These are phyloP conservation scores for Bos indicus DNA, from an alignment of 2,113 vertebrate species.

Conservation along the genomic window DNA sequence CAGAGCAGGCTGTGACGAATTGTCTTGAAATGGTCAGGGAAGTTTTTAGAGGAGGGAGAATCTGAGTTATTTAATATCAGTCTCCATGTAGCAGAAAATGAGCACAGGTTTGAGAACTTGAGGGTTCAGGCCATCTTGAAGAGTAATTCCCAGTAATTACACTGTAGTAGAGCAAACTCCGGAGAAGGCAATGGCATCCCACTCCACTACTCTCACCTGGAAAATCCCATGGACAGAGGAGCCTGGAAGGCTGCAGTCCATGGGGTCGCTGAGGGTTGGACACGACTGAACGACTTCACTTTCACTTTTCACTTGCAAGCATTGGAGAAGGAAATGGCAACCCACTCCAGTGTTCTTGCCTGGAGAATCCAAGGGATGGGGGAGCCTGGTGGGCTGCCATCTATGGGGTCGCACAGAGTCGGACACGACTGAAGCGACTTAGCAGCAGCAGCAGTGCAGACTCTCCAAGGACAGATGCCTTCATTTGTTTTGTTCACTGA, in stretches of 20 bases:
- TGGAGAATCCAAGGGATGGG: rapidly evolving
- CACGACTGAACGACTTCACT: no score
- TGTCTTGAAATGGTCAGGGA: neutral
- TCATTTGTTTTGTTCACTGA: neutral
- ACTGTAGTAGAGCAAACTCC: neutral
- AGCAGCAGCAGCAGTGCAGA: neutral
- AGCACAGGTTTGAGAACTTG: neutral
- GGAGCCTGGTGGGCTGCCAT: no score
- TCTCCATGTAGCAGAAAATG: neutral
- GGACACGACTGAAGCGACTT: rapidly evolving
- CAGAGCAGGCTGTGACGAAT: neutral
- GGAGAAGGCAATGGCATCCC: no score
- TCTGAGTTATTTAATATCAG: neutral
- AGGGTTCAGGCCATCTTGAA: neutral
- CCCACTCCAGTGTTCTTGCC: no score
- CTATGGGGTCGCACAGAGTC: no score
- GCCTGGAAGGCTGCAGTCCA: rapidly evolving
- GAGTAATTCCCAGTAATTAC: neutral
- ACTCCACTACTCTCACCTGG: no score
- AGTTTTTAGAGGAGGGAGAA: neutral
- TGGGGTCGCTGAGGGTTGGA: no score
- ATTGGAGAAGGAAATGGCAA: no score
- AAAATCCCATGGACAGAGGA: no score
- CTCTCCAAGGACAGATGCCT: neutral
- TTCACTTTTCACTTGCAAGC: no score